Percentiles rank a stretch among this genome's conserved stretches.
phyloP scores from a whole-genome alignment of 2,888 invertebrate species.

The Drosophila tripunctata region DNA sequence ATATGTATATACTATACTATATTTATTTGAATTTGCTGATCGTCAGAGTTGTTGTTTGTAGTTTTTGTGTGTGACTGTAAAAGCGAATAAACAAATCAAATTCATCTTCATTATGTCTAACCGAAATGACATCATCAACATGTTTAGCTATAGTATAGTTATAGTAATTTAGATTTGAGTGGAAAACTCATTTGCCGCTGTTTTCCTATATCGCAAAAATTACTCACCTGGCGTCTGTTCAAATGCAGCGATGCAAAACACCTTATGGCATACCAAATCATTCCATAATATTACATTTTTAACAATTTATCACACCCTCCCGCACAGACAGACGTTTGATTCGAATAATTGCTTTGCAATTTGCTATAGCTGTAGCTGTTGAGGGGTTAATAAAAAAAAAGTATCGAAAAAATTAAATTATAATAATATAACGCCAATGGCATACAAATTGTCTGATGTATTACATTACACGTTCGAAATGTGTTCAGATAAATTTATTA shows the following conservation, averaged over 20 bases:
- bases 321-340: slow-evolving; percentile 63
- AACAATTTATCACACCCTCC: slow-evolving; percentile 55
- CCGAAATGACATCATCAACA: slow-evolving; percentile 66
- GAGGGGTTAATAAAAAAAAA: slow-evolving; percentile 36
- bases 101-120: slow-evolving; percentile 68
- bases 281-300: slow-evolving; percentile 46
- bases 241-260: slow-evolving; percentile 71
- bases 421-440: slow-evolving; percentile 54
- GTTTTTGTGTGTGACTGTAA: slow-evolving; percentile 9
- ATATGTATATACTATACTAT: too few species aligned
- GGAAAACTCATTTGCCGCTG: slow-evolving; percentile 21
- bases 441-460: slow-evolving; percentile 63
- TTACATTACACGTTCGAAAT: slow-evolving; percentile 51
- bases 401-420: slow-evolving; percentile 38
- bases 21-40: slow-evolving; percentile 12
- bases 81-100: slow-evolving; percentile 58
- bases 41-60: not conserved
- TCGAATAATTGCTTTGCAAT: slow-evolving; percentile 77
- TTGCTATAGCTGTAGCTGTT: slow-evolving; percentile 37
- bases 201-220: not conserved
- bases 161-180: slow-evolving; percentile 23
- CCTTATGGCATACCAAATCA: slow-evolving; percentile 10
- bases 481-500: slow-evolving; percentile 36
- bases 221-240: slow-evolving; percentile 41
- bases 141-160: slow-evolving; percentile 10